phyloP scores from a whole-genome alignment of 2,113 vertebrate genomes.

The Hippolais icterina region DNA sequence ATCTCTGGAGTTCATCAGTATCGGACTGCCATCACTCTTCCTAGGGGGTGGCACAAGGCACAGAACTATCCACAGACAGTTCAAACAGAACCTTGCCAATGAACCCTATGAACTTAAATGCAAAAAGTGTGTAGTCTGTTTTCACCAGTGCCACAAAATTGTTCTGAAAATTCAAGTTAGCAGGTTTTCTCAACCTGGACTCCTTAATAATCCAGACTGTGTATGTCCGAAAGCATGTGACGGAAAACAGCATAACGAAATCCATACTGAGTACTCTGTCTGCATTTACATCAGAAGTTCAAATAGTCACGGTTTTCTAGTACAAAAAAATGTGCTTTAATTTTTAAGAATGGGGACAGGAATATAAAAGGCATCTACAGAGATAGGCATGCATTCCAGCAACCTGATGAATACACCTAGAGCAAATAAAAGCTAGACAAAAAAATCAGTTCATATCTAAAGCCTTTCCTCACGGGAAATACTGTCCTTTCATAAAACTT shows the following conservation, averaged over 20 bases:
- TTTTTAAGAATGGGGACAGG: background rate
- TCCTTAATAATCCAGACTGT: background rate
- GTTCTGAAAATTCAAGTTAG: background rate
- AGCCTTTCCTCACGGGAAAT: background rate
- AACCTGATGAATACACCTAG: background rate
- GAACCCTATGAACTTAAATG: background rate
- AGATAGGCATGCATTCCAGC: accelerated
- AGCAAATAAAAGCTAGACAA: background rate
- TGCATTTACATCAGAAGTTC: background rate
- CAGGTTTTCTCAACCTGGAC: background rate
- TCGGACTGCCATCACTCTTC: background rate
- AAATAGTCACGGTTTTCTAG: background rate
- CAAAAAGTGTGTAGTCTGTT: background rate
- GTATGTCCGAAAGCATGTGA: background rate
- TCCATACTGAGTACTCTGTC: background rate
- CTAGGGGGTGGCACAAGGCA: accelerated
- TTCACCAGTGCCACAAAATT: background rate
- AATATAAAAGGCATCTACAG: background rate
- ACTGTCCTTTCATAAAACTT: background rate
- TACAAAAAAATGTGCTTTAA: background rate
- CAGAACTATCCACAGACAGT: background rate
- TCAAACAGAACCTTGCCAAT: background rate
- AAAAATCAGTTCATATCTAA: background rate
- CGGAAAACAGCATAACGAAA: background rate
- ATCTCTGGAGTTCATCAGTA: background rate